These are phyloP conservation scores for Limnephilus lunatus DNA, from an alignment of 2,888 invertebrate species.

Conservation along the genomic window DNA sequence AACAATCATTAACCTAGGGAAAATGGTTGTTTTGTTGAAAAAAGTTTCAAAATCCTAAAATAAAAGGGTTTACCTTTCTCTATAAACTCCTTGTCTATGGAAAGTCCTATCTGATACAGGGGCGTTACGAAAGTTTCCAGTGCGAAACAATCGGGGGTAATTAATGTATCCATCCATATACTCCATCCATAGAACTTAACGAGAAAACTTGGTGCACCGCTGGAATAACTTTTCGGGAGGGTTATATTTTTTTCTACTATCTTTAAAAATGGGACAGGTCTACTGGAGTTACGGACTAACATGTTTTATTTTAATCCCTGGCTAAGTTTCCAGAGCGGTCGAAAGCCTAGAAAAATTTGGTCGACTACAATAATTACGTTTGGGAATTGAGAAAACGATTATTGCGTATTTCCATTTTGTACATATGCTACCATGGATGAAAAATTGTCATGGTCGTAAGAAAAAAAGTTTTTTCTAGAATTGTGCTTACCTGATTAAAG, in stretches of 20 bases:
- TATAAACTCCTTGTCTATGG: not conserved
- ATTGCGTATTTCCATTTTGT: no score
- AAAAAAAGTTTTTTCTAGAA: no score
- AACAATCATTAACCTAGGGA: no score
- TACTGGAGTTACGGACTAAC: not conserved
- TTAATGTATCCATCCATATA: conserved; percentile 43
- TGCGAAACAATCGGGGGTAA: conserved; percentile 38
- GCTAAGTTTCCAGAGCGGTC: no score
- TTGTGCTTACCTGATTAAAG: no score
- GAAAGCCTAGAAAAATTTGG: no score
- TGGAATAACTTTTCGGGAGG: not conserved
- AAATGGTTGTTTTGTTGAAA: no score
- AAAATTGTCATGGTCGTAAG: no score
- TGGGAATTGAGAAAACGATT: no score
- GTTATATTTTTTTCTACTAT: not conserved
- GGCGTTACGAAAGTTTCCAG: conserved; percentile 31
- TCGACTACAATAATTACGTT: no score
- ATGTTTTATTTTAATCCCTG: not conserved
- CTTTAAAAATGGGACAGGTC: not conserved
- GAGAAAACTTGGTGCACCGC: conserved; percentile 7
- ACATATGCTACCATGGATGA: no score
- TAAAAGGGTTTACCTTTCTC: not conserved
- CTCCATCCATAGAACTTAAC: not conserved
- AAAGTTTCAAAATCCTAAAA: no score
- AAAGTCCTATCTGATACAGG: conserved; percentile 5